Base-by-base conservation (phyloP, 2,113 vertebrate genomes). In the Microcebus tavaratra region DNA sequence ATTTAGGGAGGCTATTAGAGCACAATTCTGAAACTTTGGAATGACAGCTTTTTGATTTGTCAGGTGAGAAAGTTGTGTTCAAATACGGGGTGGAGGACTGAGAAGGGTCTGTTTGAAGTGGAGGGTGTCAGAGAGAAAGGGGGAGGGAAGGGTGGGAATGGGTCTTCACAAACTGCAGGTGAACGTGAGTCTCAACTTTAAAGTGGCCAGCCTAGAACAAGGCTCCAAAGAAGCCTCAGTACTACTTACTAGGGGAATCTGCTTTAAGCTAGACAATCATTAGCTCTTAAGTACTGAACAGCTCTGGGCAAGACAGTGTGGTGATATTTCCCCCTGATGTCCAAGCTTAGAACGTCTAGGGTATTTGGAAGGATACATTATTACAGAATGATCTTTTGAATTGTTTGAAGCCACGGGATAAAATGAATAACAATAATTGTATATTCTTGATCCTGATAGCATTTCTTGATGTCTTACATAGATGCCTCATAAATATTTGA, bases 21-120 rank as follows among this genome's bases (percentile, higher is more conserved):
- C 61, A 42, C 3, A 3, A 80, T 75, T 67, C 39, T 5, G 57
- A 92, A 97, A 97, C 97, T 98, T 97, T 27, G n/a, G 39, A 34
- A 85, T 84, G 25, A 48, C 25, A 48, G 65, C 55, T 72, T 27
- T 61, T 42, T 27, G 65, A 31, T 72, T 21, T 53, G 76, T 61
- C 67, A 13, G 70, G 55, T n/a, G 50, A 91, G 59, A 42, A 91
- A 88, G 72, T 68, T 92, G 88, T 45, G 36, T 55, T 59, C 45
- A 0, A 2, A 18, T 11, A 34, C n/a, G 25, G 5, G n/a, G 20
- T 2, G 5, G 55, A 25, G 50, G 67, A 39, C 0, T 84, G 39
- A 48, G 55, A 13, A 65, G 20, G 67, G 27, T 17, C 11, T 59
- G 21, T 79, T 82, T 6, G 29, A 27, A 50, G n/a, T 13, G 39